phyloP scores from a whole-genome alignment of 2,888 invertebrate genomes.

The Diarsia brunnea region DNA sequence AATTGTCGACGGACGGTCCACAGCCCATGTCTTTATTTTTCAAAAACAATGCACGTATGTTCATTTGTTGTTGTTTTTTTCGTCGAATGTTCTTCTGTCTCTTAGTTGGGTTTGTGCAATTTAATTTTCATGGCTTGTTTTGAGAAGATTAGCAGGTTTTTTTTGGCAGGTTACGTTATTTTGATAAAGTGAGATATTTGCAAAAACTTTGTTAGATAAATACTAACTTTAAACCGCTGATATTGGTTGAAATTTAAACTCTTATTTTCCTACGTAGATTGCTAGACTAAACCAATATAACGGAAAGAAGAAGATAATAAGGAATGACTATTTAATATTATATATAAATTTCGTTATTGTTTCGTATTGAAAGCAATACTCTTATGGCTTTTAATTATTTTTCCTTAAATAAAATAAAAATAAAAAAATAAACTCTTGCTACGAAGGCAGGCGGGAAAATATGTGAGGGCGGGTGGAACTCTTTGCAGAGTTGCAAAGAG shows the following conservation, averaged over 20 bases:
- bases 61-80: slow-evolving; percentile 45
- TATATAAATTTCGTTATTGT: slow-evolving; percentile 2
- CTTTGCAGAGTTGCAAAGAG: too few species aligned
- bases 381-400: slow-evolving; percentile 11
- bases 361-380: slow-evolving; percentile 15
- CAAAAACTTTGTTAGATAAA: not conserved
- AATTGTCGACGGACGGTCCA: slow-evolving; percentile 67
- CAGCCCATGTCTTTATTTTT: slow-evolving; percentile 65
- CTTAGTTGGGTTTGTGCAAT: slow-evolving; percentile 21
- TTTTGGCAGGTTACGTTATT: not conserved
- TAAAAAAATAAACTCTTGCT: too few species aligned
- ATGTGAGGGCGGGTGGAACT: too few species aligned
- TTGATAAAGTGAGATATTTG: not conserved
- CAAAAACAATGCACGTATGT: slow-evolving; percentile 62
- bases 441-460: too few species aligned
- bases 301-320: not conserved
- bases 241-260: not conserved
- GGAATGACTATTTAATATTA: slow-evolving; percentile 9
- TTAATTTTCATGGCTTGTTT: slow-evolving; percentile 29
- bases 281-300: not conserved
- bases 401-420: too few species aligned
- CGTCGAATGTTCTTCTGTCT: slow-evolving; percentile 16
- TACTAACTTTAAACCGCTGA: not conserved
- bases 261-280: not conserved
- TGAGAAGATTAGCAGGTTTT: slow-evolving; percentile 22